Base-by-base conservation (phyloP, 2,113 vertebrate genomes). In the Alouatta palliata region DNA sequence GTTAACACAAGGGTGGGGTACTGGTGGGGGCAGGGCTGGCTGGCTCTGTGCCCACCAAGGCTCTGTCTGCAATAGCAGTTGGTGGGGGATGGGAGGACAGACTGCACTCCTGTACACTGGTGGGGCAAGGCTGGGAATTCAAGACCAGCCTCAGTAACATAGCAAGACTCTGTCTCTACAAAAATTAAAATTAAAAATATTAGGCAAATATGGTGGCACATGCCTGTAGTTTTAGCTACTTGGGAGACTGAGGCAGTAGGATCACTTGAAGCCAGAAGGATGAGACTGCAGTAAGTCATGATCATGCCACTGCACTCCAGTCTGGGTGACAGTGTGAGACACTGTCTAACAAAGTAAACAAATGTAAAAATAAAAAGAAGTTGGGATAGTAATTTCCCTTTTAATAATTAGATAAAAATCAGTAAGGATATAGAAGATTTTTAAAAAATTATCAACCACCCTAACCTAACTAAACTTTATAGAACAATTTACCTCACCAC, bases 381-480 rank as follows among this genome's bases (percentile, higher is more conserved):
- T 23, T 40, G 37, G 87, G 83, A 87, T 77, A 87, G 71, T 45
- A 91, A 88, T 70, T 73, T 88, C 32, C 70, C 58, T 16, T 94
- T 73, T 91, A 97, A 94, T 66, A 54, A 70, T 3, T 30, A 94
- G 43, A 91, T 76, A 90, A 90, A 93, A 93, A 35, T 76, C 25
- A 45, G 40, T 27, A 77, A 77, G 32, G 20, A 79, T 80, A 40
- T 56, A 19, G 49, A 54, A 71, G 45, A 73, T 73, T 45, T 84
- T 37, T 56, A 91, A 94, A 66, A 87, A 91, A 73, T 35, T n/a
- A 49, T 76, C 56, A 82, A 90, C 70, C 17, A 12, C 86, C 70
- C 64, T 61, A 83, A 89, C 49, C 11, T 82, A 37, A 64, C 43
- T 71, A 64, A 80, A 4, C 30, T 77, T 86, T 87, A 71, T 21